phyloP scores from a whole-genome alignment of 92 coral and sea anemone species.

The Zoanthus solanderi region DNA sequence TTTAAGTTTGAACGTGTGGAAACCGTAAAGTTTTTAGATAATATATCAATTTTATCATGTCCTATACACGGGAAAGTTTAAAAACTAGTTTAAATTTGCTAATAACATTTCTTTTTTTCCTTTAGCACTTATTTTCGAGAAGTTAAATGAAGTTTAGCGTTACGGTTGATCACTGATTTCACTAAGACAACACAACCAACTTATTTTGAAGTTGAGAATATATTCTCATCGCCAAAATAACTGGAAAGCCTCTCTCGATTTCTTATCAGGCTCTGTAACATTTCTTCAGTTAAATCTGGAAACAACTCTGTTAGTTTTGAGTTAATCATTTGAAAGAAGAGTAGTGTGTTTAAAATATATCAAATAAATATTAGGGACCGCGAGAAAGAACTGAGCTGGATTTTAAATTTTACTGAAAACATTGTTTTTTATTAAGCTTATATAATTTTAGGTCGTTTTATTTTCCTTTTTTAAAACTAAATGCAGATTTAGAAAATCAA shows the following conservation, averaged over 20 bases:
- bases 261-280: not conserved
- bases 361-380: too few species aligned
- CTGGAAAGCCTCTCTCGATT: not conserved
- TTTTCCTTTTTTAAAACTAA: not conserved
- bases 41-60: too few species aligned
- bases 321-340: not conserved
- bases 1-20: too few species aligned
- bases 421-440: not conserved
- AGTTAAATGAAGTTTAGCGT: constrained; percentile 15
- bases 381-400: not conserved
- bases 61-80: too few species aligned
- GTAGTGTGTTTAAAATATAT: not conserved
- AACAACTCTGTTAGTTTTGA: not conserved
- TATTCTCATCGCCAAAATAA: not conserved
- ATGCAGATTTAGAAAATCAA: too few species aligned
- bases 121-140: not conserved
- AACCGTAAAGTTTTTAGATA: too few species aligned
- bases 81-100: too few species aligned
- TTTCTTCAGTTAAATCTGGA: not conserved
- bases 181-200: constrained; percentile 5
- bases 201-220: not conserved
- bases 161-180: not conserved
- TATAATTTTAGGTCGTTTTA: not conserved
- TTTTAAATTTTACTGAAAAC: not conserved
- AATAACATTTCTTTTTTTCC: not conserved